A percentile compares a stretch with the other conserved stretches of the same genome.
Conservation (phyloP, 2,797 vertebrate genomes). For the Aeoliscus strigatus region DNA sequence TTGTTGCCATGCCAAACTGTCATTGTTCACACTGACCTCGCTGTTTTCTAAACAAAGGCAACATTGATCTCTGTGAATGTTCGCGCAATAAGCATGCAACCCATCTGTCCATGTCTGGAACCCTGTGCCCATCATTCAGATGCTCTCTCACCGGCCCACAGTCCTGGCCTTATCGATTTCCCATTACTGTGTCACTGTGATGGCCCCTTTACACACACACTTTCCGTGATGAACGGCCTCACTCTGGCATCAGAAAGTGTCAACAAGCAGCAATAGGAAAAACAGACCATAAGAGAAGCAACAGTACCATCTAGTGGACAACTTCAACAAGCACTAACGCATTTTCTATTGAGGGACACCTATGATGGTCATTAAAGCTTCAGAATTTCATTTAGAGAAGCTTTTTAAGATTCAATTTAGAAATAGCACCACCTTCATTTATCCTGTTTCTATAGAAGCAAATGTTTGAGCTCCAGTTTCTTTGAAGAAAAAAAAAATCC, state of each 20-base stretch:
- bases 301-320: conserved; percentile 48
- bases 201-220: conserved; percentile 72
- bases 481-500: too few relatives aligned
- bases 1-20: conserved; percentile 26
- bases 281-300: conserved; percentile 1
- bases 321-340: conserved; percentile 9
- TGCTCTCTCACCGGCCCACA: conserved; percentile 43
- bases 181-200: conserved; percentile 71
- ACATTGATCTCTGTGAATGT: conserved; percentile 55
- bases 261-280: conserved; percentile 1
- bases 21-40: conserved; percentile 30
- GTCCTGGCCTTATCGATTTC: conserved; percentile 70
- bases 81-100: conserved; percentile 59
- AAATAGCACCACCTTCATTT: too few relatives aligned
- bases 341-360: neutral
- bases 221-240: conserved; percentile 63
- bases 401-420: too few relatives aligned
- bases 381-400: too few relatives aligned
- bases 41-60: conserved; percentile 48
- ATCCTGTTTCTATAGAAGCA: too few relatives aligned
- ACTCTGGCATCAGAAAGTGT: conserved; percentile 32
- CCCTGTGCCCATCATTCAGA: conserved; percentile 61
- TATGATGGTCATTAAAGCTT: too few relatives aligned
- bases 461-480: too few relatives aligned
- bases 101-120: conserved; percentile 57